Evolutionary conservation across 2,113 vertebrate genomes (phyloP).

Genomic region (Corydoras sp.): DNA sequence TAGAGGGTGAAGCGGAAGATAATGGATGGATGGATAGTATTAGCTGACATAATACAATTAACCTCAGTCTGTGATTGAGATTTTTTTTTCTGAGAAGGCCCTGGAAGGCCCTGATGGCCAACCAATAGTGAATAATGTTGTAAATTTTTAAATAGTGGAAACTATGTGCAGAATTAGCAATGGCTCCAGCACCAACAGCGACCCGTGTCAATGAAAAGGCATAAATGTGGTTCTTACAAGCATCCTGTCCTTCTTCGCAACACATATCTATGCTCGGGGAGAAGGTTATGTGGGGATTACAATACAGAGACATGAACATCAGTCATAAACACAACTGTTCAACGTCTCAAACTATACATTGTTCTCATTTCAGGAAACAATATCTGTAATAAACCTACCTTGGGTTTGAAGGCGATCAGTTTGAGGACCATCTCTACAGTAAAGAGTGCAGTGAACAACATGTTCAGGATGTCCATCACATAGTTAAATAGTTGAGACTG

Average conservation of each 20-base stretch:
- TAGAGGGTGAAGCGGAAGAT: too few relatives aligned
- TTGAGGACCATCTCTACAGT: conserved; percentile 98
- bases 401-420: conserved; percentile 97
- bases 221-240: conserved; percentile 75
- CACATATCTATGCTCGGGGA: conserved; percentile 73
- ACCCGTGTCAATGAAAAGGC: conserved; percentile 1
- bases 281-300: conserved; percentile 5
- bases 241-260: conserved; percentile 87
- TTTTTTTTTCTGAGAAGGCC: too few relatives aligned
- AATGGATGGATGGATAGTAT: too few relatives aligned
- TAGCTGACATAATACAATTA: too few relatives aligned
- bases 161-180: not conserved
- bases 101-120: too few relatives aligned
- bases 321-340: too few relatives aligned
- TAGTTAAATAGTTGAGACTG: conserved; percentile 92
- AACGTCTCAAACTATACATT: too few relatives aligned
- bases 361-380: too few relatives aligned
- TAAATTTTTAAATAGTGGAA: not conserved
- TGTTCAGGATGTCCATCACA: conserved; percentile 97
- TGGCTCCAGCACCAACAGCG: not conserved
- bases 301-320: not conserved
- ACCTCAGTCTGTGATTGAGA: too few relatives aligned
- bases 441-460: conserved; percentile 97
- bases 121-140: too few relatives aligned
- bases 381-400: conserved; percentile 69